phyloP scores from a whole-genome alignment of 1,140 invertebrate species.

The Olivierus martensii region DNA sequence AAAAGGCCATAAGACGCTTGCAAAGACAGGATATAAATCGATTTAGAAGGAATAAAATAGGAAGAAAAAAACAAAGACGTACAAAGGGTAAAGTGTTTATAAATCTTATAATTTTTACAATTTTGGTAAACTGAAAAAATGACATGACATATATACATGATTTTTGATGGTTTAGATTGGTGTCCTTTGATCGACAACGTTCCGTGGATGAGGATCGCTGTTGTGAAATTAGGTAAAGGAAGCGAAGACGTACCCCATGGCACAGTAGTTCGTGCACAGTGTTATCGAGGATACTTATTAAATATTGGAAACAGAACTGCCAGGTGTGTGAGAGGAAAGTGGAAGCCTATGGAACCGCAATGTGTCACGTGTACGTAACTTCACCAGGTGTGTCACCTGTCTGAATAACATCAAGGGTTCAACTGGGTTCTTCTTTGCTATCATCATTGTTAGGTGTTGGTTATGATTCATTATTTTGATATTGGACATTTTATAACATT shows the following conservation, averaged over 20 bases:
- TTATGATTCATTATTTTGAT: too few species aligned
- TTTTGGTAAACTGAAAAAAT: too few species aligned
- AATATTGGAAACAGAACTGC: slow-evolving; percentile 62
- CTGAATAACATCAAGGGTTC: too few species aligned
- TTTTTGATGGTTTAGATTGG: too few species aligned
- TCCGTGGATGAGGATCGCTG: slow-evolving; percentile 39
- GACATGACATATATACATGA: too few species aligned
- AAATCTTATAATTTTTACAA: too few species aligned
- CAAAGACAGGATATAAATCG: background rate
- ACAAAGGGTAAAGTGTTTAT: slow-evolving; percentile 25
- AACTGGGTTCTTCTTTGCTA: too few species aligned
- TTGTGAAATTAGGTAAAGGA: slow-evolving; percentile 36
- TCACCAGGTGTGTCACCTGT: background rate
- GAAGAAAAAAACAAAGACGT: slow-evolving; percentile 26
- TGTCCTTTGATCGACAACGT: too few species aligned
- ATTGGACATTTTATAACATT: too few species aligned
- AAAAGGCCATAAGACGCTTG: background rate
- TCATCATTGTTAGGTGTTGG: too few species aligned
- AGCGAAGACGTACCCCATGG: slow-evolving; percentile 33
- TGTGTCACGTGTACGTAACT: slow-evolving; percentile 53
- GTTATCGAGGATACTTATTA: slow-evolving; percentile 54
- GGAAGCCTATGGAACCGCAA: slow-evolving; percentile 61
- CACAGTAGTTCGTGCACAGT: slow-evolving; percentile 51
- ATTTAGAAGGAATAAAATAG: slow-evolving; percentile 4
- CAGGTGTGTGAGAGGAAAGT: slow-evolving; percentile 56